Evolutionary conservation across 1,140 invertebrate species (phyloP).

Genomic region (Procambarus clarkii): DNA sequence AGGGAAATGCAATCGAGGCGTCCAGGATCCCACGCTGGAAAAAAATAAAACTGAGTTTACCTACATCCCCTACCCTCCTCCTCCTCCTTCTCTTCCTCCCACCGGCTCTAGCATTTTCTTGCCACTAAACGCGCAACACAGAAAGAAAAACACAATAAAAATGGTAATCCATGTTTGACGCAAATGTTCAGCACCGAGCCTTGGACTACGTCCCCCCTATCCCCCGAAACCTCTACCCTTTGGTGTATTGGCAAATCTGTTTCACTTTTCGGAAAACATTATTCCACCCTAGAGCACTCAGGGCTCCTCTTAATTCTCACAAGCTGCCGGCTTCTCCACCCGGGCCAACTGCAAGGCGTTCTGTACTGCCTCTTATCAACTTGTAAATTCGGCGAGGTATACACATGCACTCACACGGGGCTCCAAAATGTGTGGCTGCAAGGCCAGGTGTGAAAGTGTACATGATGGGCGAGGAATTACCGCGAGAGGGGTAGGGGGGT

Average conservation of each 20-base stretch:
- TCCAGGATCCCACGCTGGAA: not conserved
- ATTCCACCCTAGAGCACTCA: slow-evolving; percentile 53
- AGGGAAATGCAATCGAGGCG: not conserved
- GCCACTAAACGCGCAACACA: too few relatives aligned
- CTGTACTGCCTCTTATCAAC: too few relatives aligned
- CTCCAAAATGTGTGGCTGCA: not conserved
- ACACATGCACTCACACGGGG: too few relatives aligned
- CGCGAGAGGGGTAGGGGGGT: not conserved
- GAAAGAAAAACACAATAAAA: too few relatives aligned
- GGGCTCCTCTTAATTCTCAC: slow-evolving; percentile 51
- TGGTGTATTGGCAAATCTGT: slow-evolving; percentile 59
- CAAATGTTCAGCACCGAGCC: not conserved
- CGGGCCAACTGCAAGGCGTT: too few relatives aligned
- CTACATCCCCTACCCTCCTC: not conserved
- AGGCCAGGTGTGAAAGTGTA: not conserved
- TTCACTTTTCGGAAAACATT: slow-evolving; percentile 65
- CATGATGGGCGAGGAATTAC: not conserved
- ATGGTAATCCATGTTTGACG: not conserved
- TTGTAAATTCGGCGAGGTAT: too few relatives aligned
- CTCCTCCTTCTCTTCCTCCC: not conserved
- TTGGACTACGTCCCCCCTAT: not conserved
- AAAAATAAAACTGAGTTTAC: not conserved
- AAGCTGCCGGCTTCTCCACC: slow-evolving; percentile 5
- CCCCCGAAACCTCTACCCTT: slow-evolving; percentile 48
- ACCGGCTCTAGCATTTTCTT: slow-evolving; percentile 32